Conservation (phyloP, 1,140 invertebrate genomes). For the Zaprionus kolodkinae region DNA sequence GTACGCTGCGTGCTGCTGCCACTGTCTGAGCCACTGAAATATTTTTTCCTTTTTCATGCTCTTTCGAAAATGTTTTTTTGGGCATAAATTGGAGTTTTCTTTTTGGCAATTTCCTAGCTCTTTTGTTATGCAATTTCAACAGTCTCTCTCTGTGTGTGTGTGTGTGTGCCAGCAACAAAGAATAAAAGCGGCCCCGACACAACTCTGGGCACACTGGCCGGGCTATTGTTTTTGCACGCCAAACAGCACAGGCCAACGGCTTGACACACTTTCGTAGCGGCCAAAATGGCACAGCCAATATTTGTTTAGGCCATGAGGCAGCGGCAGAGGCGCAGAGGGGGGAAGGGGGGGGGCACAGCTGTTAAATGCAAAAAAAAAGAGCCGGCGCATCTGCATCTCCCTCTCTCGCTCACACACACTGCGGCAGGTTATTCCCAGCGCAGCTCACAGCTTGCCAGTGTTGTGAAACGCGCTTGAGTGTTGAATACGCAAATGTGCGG, state of each 20-base stretch:
- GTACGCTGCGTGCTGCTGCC: conserved; percentile 36
- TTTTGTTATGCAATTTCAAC: conserved; percentile 50
- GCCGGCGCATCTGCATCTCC: conserved; percentile 25
- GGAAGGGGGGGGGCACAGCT: conserved; percentile 11
- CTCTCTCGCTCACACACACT: background rate
- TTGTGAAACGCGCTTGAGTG: conserved; percentile 24
- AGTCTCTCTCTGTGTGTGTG: conserved; percentile 1
- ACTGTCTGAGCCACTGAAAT: conserved; percentile 63
- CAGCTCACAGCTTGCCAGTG: conserved; percentile 10
- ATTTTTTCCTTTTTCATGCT: conserved; percentile 65
- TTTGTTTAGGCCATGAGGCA: conserved; percentile 46
- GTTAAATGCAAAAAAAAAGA: conserved; percentile 31
- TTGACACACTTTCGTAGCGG: conserved; percentile 65
- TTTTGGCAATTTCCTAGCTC: conserved; percentile 60
- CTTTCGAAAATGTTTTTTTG: conserved; percentile 49
- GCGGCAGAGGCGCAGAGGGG: background rate
- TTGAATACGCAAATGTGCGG: conserved; percentile 39
- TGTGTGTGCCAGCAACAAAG: conserved; percentile 39
- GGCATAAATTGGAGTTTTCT: conserved; percentile 57
- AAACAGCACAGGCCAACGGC: conserved; percentile 23
- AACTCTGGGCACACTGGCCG: conserved; percentile 38
- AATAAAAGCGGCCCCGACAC: conserved; percentile 32
- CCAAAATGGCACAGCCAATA: conserved; percentile 60
- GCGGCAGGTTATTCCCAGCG: no score
- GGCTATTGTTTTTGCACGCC: conserved; percentile 64